phyloP scores from a whole-genome alignment of 2,888 invertebrate genomes.

The Morpho deidamia region DNA sequence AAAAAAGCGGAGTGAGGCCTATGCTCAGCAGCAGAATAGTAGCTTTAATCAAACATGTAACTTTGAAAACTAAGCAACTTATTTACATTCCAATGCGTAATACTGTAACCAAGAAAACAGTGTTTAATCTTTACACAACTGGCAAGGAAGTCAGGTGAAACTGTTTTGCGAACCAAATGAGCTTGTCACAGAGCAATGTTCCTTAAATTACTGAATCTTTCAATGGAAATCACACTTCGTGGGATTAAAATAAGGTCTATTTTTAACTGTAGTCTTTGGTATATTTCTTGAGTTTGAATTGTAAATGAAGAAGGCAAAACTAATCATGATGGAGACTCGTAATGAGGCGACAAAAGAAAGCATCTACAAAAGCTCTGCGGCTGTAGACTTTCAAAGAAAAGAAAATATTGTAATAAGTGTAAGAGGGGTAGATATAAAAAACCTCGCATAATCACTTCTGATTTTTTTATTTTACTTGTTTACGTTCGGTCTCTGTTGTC shows the following conservation, averaged over 20 bases:
- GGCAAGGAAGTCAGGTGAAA: constrained; percentile 17
- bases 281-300: constrained; percentile 15
- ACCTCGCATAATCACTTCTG: background rate
- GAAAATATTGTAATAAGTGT: constrained; percentile 4
- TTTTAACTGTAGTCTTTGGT: background rate
- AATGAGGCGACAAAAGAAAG: constrained; percentile 22
- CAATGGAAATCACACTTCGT: background rate
- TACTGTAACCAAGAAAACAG: constrained; percentile 17
- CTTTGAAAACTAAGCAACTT: background rate
- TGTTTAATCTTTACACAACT: constrained; percentile 17
- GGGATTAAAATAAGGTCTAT: background rate
- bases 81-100: constrained; percentile 6
- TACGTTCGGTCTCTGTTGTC: too few species aligned
- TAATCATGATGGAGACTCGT: constrained; percentile 18
- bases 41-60: background rate
- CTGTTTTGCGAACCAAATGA: constrained; percentile 23
- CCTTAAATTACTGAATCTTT: constrained; percentile 4
- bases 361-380: constrained; percentile 7
- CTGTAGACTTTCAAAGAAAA: constrained; percentile 11
- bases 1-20: too few species aligned
- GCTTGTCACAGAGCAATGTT: constrained; percentile 17
- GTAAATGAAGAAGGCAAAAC: constrained; percentile 20
- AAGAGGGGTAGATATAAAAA: constrained; percentile 3
- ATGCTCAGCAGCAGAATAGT: too few species aligned
- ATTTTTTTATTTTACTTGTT: too few species aligned